A percentile compares a stretch with the other conserved stretches of the same genome.
Conservation (phyloP, 2,888 invertebrate genomes). For the Chloroclysta siterata region DNA sequence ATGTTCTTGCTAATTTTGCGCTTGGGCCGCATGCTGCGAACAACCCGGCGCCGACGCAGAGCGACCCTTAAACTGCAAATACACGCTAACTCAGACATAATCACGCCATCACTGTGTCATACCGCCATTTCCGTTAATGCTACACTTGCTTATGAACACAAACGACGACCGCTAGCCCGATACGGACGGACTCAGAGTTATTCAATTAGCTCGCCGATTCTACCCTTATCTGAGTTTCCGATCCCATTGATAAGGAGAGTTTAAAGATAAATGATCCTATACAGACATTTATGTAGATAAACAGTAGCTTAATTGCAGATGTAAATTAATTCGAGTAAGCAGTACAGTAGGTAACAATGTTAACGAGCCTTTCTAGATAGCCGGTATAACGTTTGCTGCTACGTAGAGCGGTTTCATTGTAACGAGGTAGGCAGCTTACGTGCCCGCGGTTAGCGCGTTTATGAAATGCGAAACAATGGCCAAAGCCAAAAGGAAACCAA, state of each 20-base stretch:
- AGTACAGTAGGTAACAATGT: slow-evolving; percentile 46
- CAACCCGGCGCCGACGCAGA: slow-evolving; percentile 39
- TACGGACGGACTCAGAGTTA: slow-evolving; percentile 35
- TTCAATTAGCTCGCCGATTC: slow-evolving; percentile 34
- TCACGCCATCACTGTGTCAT: slow-evolving; percentile 39
- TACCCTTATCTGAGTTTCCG: slow-evolving; percentile 36
- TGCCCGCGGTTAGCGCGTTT: slow-evolving; percentile 61
- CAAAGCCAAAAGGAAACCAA: slow-evolving; percentile 64
- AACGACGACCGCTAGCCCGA: slow-evolving; percentile 35
- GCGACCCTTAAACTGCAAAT: slow-evolving; percentile 27
- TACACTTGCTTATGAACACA: slow-evolving; percentile 36
- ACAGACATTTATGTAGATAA: slow-evolving; percentile 37
- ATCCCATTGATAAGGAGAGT: slow-evolving; percentile 39
- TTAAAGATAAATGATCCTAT: slow-evolving; percentile 40
- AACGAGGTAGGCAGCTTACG: slow-evolving; percentile 36
- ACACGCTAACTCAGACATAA: slow-evolving; percentile 37
- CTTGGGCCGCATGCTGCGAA: slow-evolving; percentile 66
- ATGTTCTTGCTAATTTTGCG: slow-evolving; percentile 70
- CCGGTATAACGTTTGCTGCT: slow-evolving; percentile 39
- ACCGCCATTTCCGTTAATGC: slow-evolving; percentile 43
- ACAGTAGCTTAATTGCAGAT: slow-evolving; percentile 34
- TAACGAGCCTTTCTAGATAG: slow-evolving; percentile 48
- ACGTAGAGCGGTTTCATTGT: slow-evolving; percentile 41
- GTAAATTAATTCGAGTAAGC: slow-evolving; percentile 42
- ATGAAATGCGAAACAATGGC: slow-evolving; percentile 73